Evolutionary conservation across 2,797 vertebrate species (phyloP), one percentile per base, ranked within the genome.

Genomic region (Microctenopoma stevenorrisi): DNA sequence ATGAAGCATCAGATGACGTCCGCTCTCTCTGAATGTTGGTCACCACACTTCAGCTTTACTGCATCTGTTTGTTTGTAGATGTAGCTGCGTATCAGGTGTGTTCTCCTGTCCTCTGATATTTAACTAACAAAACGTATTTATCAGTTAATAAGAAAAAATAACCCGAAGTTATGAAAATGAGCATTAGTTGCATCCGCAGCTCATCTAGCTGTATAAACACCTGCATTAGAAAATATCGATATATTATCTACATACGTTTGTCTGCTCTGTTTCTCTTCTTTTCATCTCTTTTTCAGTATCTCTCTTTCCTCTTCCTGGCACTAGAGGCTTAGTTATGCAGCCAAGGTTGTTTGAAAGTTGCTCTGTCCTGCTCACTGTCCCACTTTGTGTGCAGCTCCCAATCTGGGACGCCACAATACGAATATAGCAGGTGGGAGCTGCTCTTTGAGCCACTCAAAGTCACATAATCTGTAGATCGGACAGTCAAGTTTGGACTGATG

Each of bases 291-390:
- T 30, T 22, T 8, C 35, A n/a, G n/a, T 7, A 0, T 63, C 40
- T 79, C 65, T 48, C 38, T 63, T 50, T 62, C 25, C 26, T 56
- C 47, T 28, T 6, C 59, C 49, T 61, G 56, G 18, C 42, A 40
- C 22, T 75, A 67, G 83, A 79, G 72, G 85, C 76, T 72, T 74
- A 57, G 82, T 89, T 85, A 85, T 72, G 48, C 63, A 73, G 68
- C 65, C 79, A 87, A 90, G 88, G 90, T 88, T 81, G 82, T 81
- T 72, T 83, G 74, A 88, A 86, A 80, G 84, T 84, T 43, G 70
- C 73, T 76, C 68, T 8, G 62, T 80, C 79, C 84, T 62, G 72
- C 58, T 38, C 81, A 58, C 70, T 77, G 86, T 75, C 81, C 84
- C 73, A 83, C 72, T 83, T 87, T 58, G 53, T 4, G 44, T 15